phyloP scores from a whole-genome alignment of 2,888 invertebrate species.

The Drosophila acutilabella region DNA sequence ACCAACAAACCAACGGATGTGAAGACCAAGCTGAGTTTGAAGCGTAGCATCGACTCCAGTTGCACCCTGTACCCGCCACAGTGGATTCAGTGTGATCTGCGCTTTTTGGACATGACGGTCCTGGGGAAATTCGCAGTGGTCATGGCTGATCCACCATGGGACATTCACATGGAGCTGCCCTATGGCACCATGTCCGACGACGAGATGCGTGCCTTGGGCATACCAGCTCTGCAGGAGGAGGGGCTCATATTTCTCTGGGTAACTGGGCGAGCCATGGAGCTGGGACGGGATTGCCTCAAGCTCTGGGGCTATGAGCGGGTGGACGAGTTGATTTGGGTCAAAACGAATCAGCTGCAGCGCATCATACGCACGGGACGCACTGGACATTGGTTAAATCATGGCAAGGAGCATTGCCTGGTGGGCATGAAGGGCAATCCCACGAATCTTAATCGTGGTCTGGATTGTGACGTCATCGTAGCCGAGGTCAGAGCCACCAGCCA shows the following conservation, averaged over 20 bases:
- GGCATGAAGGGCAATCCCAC: conserved; percentile 98
- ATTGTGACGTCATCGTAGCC: conserved; percentile 99
- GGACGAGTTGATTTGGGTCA: conserved; percentile 99
- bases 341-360: conserved; percentile 98
- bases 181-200: conserved; percentile 99
- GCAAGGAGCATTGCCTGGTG: conserved; percentile 98
- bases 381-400: conserved; percentile 99
- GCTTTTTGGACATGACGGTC: conserved; percentile 86
- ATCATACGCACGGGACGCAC: conserved; percentile 98
- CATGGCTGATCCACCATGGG: conserved; percentile 99
- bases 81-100: conserved; percentile 98
- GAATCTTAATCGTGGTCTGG: conserved; percentile 95
- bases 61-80: conserved; percentile 94
- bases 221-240: conserved; percentile 97
- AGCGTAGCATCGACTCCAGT: conserved; percentile 83
- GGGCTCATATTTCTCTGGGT: conserved; percentile 99
- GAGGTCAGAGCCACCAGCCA: conserved; percentile 99
- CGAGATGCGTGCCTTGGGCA: conserved; percentile 98
- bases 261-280: conserved; percentile 93
- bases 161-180: conserved; percentile 99
- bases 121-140: conserved; percentile 98
- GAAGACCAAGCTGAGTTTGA: conserved; percentile 82
- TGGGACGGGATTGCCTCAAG: conserved; percentile 97
- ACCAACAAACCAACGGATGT: conserved; percentile 84
- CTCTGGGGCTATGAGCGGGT: conserved; percentile 98